Evolutionary conservation across 1,140 invertebrate species (phyloP).

Genomic region (Arctopsyche grandis): DNA sequence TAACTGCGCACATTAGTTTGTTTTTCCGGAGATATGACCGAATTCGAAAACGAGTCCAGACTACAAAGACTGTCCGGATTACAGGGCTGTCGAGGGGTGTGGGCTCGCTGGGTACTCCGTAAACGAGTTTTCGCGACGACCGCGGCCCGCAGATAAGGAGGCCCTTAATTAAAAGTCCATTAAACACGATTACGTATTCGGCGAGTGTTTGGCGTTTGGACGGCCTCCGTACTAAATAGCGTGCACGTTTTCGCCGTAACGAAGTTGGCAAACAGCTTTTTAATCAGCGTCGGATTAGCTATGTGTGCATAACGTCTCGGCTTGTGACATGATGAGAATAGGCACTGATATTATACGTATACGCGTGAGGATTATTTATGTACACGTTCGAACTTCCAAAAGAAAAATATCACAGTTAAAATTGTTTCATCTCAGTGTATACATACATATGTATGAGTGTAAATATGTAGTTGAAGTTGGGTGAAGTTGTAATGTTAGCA

Average conservation of each 20-base stretch:
- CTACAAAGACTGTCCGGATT: background rate
- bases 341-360: background rate
- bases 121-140: slow-evolving; percentile 4
- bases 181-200: slow-evolving; percentile 28
- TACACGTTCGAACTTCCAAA: too few species aligned
- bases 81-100: too few species aligned
- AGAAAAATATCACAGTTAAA: too few species aligned
- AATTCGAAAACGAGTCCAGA: background rate
- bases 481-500: too few species aligned
- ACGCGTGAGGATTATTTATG: too few species aligned
- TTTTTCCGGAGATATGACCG: background rate
- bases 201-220: slow-evolving; percentile 24
- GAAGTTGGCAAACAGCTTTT: slow-evolving; percentile 29
- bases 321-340: background rate
- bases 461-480: background rate
- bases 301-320: slow-evolving; percentile 4
- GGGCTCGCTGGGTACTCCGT: background rate
- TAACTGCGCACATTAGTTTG: slow-evolving; percentile 33
- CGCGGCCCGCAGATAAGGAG: slow-evolving; percentile 2
- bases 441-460: background rate
- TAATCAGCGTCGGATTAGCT: slow-evolving; percentile 24
- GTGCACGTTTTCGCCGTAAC: background rate
- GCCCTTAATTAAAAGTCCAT: slow-evolving; percentile 29
- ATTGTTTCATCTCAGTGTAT: background rate
- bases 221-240: background rate